phyloP scores from a whole-genome alignment of 2,888 invertebrate species.

The Harpagoxenus sublaevis region DNA sequence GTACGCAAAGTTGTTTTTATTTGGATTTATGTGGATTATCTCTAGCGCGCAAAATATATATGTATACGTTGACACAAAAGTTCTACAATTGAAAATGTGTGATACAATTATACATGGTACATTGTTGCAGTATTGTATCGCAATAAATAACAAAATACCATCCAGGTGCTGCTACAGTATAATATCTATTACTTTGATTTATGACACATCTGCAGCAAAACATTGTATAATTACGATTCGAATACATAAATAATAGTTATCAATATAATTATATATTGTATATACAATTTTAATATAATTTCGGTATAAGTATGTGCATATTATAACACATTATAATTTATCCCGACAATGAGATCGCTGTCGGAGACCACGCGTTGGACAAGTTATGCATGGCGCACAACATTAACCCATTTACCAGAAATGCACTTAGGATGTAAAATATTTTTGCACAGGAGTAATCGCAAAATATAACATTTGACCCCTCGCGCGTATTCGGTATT shows the following conservation, averaged over 20 bases:
- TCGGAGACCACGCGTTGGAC: not conserved
- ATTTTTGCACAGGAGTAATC: slow-evolving; percentile 3
- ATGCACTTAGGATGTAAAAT: slow-evolving; percentile 5
- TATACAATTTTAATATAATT: slow-evolving; percentile 16
- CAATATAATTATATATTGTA: not conserved
- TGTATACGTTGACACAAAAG: slow-evolving; percentile 16
- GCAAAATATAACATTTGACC: slow-evolving; percentile 9
- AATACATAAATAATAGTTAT: slow-evolving; percentile 37
- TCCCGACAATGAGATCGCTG: slow-evolving; percentile 1
- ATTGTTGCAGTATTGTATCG: slow-evolving; percentile 15
- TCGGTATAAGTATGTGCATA: not conserved
- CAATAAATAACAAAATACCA: slow-evolving; percentile 27
- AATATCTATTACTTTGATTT: slow-evolving; percentile 23
- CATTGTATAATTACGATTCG: not conserved
- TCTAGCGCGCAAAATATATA: slow-evolving; percentile 12
- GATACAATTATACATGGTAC: slow-evolving; percentile 35
- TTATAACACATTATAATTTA: slow-evolving; percentile 24
- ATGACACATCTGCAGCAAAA: slow-evolving; percentile 6
- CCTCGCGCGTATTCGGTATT: not conserved
- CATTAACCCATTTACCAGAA: slow-evolving; percentile 31
- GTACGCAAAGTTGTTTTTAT: slow-evolving; percentile 23
- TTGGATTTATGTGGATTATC: slow-evolving; percentile 41
- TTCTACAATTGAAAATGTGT: slow-evolving; percentile 20
- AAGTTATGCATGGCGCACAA: slow-evolving; percentile 11
- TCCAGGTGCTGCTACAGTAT: not conserved